Evolutionary conservation across 2,113 vertebrate genomes (phyloP).

Genomic region (Boulengeromyrus knoepffleri): DNA sequence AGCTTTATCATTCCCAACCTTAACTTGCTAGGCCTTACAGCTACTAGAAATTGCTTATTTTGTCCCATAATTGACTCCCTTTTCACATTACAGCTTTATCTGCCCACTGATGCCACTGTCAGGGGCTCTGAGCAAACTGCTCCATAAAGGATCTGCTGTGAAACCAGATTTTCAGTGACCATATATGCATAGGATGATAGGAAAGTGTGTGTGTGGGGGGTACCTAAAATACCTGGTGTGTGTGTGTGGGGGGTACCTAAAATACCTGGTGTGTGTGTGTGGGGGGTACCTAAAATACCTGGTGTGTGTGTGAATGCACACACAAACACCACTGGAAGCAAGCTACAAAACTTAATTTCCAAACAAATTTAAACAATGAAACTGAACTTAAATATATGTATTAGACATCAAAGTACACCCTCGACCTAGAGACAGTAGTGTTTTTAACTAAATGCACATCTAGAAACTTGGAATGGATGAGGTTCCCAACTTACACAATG

Average conservation of each 20-base stretch:
- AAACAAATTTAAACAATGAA: background rate
- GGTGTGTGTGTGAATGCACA: background rate
- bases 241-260: no score
- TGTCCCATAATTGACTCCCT: background rate
- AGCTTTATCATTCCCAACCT: background rate
- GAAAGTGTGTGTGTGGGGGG: background rate
- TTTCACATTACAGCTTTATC: background rate
- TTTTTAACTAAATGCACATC: background rate
- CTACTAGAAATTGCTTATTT: background rate
- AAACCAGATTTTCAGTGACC: background rate
- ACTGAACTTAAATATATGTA: background rate
- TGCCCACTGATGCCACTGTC: background rate
- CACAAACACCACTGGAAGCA: background rate
- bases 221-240: no score
- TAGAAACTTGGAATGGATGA: background rate
- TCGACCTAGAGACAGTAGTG: background rate
- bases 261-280: no score
- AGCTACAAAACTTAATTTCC: background rate
- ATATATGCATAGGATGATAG: background rate
- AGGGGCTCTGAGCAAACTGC: background rate
- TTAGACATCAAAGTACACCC: background rate
- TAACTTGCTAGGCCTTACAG: background rate
- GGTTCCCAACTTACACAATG: conserved; percentile 82
- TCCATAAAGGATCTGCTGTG: background rate
- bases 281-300: no score